Evolutionary conservation across 2,888 invertebrate genomes (phyloP).

Genomic region (Calameuta pallipes): DNA sequence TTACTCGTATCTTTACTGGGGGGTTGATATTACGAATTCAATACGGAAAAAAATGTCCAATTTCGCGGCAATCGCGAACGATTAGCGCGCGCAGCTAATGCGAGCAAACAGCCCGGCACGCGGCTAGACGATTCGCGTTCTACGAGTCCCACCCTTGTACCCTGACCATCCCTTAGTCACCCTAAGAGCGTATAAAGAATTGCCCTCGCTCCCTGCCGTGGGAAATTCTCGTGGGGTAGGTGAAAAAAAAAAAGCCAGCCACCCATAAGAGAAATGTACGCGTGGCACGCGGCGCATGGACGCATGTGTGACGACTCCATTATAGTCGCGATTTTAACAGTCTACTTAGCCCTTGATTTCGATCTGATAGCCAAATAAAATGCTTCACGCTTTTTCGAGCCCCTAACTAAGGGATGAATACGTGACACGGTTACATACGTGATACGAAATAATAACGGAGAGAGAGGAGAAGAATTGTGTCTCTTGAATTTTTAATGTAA

Average conservation of each 20-base stretch:
- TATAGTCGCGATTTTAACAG: slow-evolving; percentile 24
- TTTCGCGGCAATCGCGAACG: slow-evolving; percentile 59
- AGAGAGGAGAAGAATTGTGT: slow-evolving; percentile 1
- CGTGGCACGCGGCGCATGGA: background rate
- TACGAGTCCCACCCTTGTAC: slow-evolving; percentile 37
- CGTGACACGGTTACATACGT: slow-evolving; percentile 9
- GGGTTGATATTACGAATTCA: too few species aligned
- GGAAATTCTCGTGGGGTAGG: slow-evolving; percentile 49
- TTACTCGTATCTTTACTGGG: too few species aligned
- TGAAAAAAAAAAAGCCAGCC: slow-evolving; percentile 35
- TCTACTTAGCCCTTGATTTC: slow-evolving; percentile 15
- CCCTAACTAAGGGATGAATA: background rate
- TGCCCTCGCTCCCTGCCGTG: slow-evolving; percentile 43
- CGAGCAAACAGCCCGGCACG: slow-evolving; percentile 42
- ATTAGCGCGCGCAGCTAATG: slow-evolving; percentile 55
- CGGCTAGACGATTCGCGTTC: slow-evolving; percentile 42
- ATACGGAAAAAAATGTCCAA: slow-evolving; percentile 27
- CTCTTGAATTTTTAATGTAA: background rate
- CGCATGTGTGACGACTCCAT: slow-evolving; percentile 48
- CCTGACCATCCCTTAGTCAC: slow-evolving; percentile 34
- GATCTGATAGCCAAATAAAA: slow-evolving; percentile 38
- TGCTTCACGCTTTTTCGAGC: slow-evolving; percentile 4
- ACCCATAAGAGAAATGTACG: slow-evolving; percentile 8
- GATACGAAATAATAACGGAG: slow-evolving; percentile 12
- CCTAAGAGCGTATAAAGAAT: slow-evolving; percentile 36